Evolutionary conservation across 2,888 invertebrate genomes (phyloP), one percentile per base, ranked within the genome.

Genomic region (Acholoe squamosa): DNA sequence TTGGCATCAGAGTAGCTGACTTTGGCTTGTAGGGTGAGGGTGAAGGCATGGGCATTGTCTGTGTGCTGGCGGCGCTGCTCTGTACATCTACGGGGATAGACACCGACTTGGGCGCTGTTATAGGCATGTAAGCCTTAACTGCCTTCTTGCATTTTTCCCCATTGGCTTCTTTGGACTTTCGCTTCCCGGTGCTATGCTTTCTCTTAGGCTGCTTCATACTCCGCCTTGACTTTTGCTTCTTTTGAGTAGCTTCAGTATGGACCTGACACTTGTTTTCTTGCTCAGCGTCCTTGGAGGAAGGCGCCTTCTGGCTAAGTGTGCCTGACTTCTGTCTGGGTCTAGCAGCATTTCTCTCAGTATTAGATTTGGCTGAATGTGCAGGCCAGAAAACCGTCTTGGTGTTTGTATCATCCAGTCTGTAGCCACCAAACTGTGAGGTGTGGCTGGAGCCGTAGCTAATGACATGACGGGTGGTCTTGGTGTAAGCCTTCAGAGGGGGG

Each of bases 341-440:
- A 71, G 28, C 28, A n/a, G 28, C 28, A 25, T 14, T 71, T 16
- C 16, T 25, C 71, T 3, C 71, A 28, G 25, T 25, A 28, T 28
- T 14, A 0, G 31, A 0, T 71, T n/a, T 28, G 25, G 71, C 71
- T 28, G 71, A 14, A 25, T 3, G 12, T 22, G 28, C 3, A 1
- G 25, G 71, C 71, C 71, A 71, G 19, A 71, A n/a, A 25, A 71
- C 71, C 0, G 25, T 71, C 31, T 71, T 71, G 12, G 67, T 67
- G 67, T 25, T 67, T 14, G 25, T 71, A 28, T n/a, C 71, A 71
- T 71, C 71, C 71, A 71, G 71, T 71, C 28, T 71, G 71, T 71
- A 71, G 25, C 71, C 71, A 25, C 71, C 71, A 71, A 71, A 71
- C 71, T 71, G 71, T 28, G 71, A 71, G 25, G 28, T 71, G 71